Percentiles rank a stretch among this genome's conserved stretches.
These are phyloP conservation scores for Octopus sinensis DNA, from an alignment of 1,140 invertebrate species.

Conservation along the genomic window DNA sequence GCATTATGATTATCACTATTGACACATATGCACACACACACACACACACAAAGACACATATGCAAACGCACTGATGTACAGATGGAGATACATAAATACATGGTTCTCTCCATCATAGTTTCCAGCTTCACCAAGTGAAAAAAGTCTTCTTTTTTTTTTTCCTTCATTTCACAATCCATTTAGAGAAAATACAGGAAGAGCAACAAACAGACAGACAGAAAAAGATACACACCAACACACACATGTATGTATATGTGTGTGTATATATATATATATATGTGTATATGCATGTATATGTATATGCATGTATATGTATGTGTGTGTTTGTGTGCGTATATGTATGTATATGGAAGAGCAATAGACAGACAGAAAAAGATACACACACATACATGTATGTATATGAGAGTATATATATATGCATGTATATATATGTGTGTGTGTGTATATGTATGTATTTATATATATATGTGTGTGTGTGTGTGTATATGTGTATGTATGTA, in stretches of 20 bases:
- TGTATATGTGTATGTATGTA: background rate
- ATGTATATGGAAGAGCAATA: background rate
- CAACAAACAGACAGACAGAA: too few relatives aligned
- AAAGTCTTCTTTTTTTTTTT: too few relatives aligned
- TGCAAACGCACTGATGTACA: too few relatives aligned
- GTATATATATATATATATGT: background rate
- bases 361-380: background rate
- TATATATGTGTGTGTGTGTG: background rate
- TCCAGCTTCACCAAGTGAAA: too few relatives aligned
- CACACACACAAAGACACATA: too few relatives aligned
- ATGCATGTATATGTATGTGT: background rate
- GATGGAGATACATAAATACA: too few relatives aligned
- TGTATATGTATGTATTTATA: background rate
- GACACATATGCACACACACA: too few relatives aligned
- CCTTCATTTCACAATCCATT: too few relatives aligned
- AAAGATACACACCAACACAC: background rate
- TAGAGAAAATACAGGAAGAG: too few relatives aligned
- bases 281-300: background rate
- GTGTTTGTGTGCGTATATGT: background rate
- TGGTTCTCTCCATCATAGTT: too few relatives aligned
- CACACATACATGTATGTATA: background rate
- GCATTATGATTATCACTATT: too few relatives aligned
- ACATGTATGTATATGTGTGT: background rate
- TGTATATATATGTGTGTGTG: background rate
- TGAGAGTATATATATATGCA: background rate